A percentile compares a stretch with the other conserved stretches of the same genome.
phyloP scores from a whole-genome alignment of 2,797 vertebrate species.

The Chaetodon trifasciatus region DNA sequence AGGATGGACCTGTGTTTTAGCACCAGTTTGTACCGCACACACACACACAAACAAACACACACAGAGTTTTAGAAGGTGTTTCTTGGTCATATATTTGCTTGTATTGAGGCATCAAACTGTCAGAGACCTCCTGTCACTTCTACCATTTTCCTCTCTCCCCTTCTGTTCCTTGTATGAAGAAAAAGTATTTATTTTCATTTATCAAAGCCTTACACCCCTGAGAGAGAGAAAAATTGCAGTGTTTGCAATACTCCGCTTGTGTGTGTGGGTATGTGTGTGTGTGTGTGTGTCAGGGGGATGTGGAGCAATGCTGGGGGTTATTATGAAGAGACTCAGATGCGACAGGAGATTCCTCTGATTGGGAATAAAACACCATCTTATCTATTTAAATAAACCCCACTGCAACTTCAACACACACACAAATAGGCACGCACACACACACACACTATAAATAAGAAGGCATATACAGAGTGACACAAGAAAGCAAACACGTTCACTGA shows the following conservation, averaged over 20 bases:
- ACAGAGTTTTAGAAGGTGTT: conserved; percentile 25
- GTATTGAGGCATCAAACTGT: conserved; percentile 72
- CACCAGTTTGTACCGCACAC: conserved; percentile 44
- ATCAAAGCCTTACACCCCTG: conserved; percentile 84
- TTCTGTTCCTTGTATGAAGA: conserved; percentile 77
- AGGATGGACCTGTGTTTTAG: conserved; percentile 47
- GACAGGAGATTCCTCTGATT: conserved; percentile 84
- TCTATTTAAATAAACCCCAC: conserved; percentile 86
- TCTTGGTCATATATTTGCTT: conserved; percentile 62
- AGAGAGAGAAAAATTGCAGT: conserved; percentile 79
- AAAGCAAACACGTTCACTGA: conserved; percentile 66
- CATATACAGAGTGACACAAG: conserved; percentile 42
- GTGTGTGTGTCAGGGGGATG: conserved; percentile 67
- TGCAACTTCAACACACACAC: conserved; percentile 59
- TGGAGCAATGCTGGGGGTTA: conserved; percentile 81
- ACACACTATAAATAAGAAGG: conserved; percentile 61
- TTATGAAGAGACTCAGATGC: conserved; percentile 83
- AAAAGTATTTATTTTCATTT: conserved; percentile 87
- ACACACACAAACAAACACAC: conserved; percentile 6
- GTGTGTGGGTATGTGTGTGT: conserved; percentile 50
- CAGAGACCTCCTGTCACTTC: conserved; percentile 67
- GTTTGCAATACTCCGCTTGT: conserved; percentile 76
- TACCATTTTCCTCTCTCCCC: conserved; percentile 53
- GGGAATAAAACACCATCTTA: conserved; percentile 84
- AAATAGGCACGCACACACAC: conserved; percentile 18